A percentile compares a stretch with the other conserved stretches of the same genome.
These are phyloP conservation scores for Scaptodrosophila latifasciaeformis DNA, from an alignment of 2,888 invertebrate species.

Conservation along the genomic window DNA sequence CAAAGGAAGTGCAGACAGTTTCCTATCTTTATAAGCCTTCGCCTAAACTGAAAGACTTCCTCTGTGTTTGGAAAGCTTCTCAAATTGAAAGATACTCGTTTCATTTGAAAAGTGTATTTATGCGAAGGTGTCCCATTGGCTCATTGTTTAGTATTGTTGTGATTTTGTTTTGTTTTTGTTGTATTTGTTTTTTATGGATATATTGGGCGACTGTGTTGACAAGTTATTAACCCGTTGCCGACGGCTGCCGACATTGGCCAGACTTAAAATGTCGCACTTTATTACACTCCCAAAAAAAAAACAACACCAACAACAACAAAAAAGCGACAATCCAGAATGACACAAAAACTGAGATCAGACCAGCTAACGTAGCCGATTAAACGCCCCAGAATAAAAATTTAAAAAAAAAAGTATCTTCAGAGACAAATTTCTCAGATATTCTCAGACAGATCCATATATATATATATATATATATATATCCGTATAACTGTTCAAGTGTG, in stretches of 20 bases:
- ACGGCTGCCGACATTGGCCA: constrained; percentile 19
- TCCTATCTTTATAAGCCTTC: too few species aligned
- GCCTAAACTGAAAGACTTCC: too few species aligned
- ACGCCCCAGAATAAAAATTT: too few species aligned
- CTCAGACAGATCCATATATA: too few species aligned
- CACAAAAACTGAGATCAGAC: constrained; percentile 2
- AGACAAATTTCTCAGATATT: background rate
- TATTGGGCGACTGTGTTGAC: constrained; percentile 65
- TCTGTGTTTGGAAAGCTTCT: too few species aligned
- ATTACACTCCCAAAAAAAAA: constrained; percentile 52
- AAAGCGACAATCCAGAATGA: constrained; percentile 23
- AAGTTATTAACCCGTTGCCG: constrained; percentile 64
- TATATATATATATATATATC: background rate
- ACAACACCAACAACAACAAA: constrained; percentile 44
- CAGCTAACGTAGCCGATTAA: background rate
- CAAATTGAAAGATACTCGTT: too few species aligned
- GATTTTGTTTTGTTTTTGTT: background rate
- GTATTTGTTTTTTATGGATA: constrained; percentile 40
- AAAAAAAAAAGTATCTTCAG: constrained; percentile 1
- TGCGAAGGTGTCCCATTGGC: too few species aligned
- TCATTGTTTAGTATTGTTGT: too few species aligned
- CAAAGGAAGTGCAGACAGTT: too few species aligned
- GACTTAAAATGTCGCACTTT: constrained; percentile 65
- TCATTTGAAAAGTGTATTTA: too few species aligned
- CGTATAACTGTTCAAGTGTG: too few species aligned